These are phyloP conservation scores for Varecia variegata DNA, from an alignment of 2,797 vertebrate genomes.

Conservation along the genomic window DNA sequence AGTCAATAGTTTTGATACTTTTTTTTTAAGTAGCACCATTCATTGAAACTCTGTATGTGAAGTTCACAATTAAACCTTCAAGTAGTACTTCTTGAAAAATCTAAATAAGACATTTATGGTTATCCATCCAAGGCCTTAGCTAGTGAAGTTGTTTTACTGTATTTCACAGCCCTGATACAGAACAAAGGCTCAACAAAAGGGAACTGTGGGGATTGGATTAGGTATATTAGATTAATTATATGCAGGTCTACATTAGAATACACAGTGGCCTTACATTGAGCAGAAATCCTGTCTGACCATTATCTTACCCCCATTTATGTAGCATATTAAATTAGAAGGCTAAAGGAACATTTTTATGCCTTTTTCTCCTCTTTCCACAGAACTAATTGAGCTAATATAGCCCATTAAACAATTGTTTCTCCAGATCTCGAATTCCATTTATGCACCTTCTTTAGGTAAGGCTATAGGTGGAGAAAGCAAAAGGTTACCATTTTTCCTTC, in stretches of 20 bases:
- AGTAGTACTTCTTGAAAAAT: neutral
- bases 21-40: neutral
- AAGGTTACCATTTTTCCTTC: neutral
- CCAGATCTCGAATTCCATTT: constrained; percentile 7
- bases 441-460: neutral
- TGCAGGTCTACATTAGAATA: neutral
- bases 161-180: neutral
- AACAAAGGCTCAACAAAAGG: neutral
- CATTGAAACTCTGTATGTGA: neutral
- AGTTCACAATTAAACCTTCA: constrained; percentile 1
- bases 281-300: neutral
- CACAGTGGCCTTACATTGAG: neutral
- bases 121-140: neutral
- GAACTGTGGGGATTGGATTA: neutral
- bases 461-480: neutral
- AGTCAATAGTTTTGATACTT: neutral
- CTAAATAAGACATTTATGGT: constrained; percentile 35
- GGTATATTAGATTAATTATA: neutral
- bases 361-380: neutral
- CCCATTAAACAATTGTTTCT: constrained; percentile 20
- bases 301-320: neutral
- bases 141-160: neutral
- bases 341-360: neutral
- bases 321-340: neutral
- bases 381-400: neutral